Evolutionary conservation across 2,888 invertebrate genomes (phyloP), one percentile per base, ranked within the genome.

Genomic region (Bellardia pandia): DNA sequence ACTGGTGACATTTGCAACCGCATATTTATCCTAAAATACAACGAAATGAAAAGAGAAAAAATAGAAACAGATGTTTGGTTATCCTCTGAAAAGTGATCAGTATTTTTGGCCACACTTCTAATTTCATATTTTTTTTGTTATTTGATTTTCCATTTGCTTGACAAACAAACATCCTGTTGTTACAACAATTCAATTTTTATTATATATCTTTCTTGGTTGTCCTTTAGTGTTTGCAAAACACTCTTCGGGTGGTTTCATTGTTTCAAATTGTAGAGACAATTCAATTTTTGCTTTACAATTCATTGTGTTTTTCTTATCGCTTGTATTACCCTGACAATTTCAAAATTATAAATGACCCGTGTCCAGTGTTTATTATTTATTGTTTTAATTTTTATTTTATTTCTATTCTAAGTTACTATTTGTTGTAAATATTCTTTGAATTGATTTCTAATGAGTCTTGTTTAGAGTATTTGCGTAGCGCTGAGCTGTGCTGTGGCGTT

Each of bases 1-100:
- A 74, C 51, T 85, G 87, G 87, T 87, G 87, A 87, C 81, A 87
- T 87, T 87, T 85, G 87, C 87, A 87, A 87, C 87, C 87, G 81
- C 87, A 87, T 84, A 84, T 84, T 84, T 69, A 74, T 42, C 7
- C 48, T 68, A 13, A 53, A 11, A 40, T 40, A 51, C n/a, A 42
- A 51, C 16, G 23, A 37, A 8, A 37, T 42, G 3, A 56, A 42
- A 30, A 23, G 2, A 14, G 37, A 51, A 5, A 60, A 42, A 45
- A 75, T 66, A 42, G 58, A 66, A 87, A 85, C 87, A 87, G 87
- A 87, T 87, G 87, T 87, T 81, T 71, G 75, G 74, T 81, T 76
- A 75, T 81, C 60, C 72, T 78, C 9, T 42, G 72, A 48, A 74
- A 37, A 74, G 74, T 78, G 80, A 85, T 87, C 77, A 85, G 69